Base-by-base conservation (phyloP, 2,113 vertebrate species). In the Bagarius yarrelli region DNA sequence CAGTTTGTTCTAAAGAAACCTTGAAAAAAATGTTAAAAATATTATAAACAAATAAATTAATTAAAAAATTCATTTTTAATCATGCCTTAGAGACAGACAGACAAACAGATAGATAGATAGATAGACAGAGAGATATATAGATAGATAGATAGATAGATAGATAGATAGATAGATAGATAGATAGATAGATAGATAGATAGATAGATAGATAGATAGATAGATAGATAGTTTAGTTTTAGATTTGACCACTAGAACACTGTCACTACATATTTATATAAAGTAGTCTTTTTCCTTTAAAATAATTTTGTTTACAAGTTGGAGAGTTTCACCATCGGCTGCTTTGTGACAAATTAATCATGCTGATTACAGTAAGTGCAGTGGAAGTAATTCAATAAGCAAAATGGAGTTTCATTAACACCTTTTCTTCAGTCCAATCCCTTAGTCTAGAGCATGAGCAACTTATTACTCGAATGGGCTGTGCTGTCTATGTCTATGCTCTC, bases 321-420 rank as follows among this genome's bases (percentile, higher is more conserved):
- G 21, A 73, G 44, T 16, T 13, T 40, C 11, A 76, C 32, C 52
- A 80, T 47, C 50, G 25, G 11, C 52, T 78, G 67, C 52, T 47
- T 13, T 14, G 69, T 69, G 16, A 34, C 36, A 67, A 76, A 82
- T 82, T 83, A 53, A 86, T 86, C 85, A 82, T 56, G 74, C 60
- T 79, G 81, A 85, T 78, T 83, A 83, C 78, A 86, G 71, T 81
- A 83, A 78, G 66, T 79, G 69, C 47, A 81, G 78, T 81, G 74
- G 74, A 63, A 84, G 76, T 74, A 23, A 81, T 76, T 86, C 79
- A 83, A 86, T 83, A 81, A 81, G 52, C 75, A 75, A 64, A 81
- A 66, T 74, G 81, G 83, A 76, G 70, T 74, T 85, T 67, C 57
- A 83, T 83, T 81, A 85, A 85, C 84, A 85, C 74, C 53, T 83